Percentiles rank a stretch among this genome's conserved stretches.
Conservation (phyloP, 2,113 vertebrate species). For the Pleuronectes platessa region DNA sequence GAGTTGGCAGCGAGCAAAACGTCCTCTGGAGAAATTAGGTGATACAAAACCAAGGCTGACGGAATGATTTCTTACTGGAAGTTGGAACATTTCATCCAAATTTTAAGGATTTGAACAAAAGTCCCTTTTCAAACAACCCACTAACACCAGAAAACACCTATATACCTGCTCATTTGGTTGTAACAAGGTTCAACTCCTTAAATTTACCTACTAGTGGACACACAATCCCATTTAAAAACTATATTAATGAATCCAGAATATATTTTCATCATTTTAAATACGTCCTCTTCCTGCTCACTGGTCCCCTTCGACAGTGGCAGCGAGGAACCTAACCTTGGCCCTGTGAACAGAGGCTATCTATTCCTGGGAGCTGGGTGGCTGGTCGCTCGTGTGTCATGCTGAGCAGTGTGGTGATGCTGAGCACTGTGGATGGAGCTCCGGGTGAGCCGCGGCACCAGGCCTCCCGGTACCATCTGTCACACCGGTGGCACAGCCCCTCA, state of each 20-base stretch:
- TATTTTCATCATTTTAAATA: too few species aligned
- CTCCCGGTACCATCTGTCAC: constrained; percentile 75
- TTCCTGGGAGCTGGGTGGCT: constrained; percentile 56
- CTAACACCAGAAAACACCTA: too few species aligned
- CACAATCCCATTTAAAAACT: too few species aligned
- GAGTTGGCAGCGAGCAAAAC: not conserved
- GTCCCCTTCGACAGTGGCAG: constrained; percentile 29
- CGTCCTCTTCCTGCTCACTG: not conserved
- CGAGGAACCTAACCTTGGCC: constrained; percentile 54
- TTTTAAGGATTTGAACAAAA: too few species aligned
- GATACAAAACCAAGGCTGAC: not conserved
- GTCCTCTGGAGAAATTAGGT: not conserved
- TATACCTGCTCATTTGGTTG: too few species aligned
- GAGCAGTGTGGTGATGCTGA: constrained; percentile 73
- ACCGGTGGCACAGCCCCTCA: constrained; percentile 58
- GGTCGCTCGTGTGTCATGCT: constrained; percentile 57
- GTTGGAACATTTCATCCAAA: not conserved
- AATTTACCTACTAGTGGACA: too few species aligned
- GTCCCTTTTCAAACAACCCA: too few species aligned
- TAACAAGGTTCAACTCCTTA: too few species aligned
- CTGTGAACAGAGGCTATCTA: constrained; percentile 54
- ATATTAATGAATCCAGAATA: too few species aligned
- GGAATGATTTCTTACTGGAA: not conserved
- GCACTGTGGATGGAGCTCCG: constrained; percentile 70
- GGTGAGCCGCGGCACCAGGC: constrained; percentile 61